Evolutionary conservation across 2,113 vertebrate genomes (phyloP).

Genomic region (Eurypyga helias): DNA sequence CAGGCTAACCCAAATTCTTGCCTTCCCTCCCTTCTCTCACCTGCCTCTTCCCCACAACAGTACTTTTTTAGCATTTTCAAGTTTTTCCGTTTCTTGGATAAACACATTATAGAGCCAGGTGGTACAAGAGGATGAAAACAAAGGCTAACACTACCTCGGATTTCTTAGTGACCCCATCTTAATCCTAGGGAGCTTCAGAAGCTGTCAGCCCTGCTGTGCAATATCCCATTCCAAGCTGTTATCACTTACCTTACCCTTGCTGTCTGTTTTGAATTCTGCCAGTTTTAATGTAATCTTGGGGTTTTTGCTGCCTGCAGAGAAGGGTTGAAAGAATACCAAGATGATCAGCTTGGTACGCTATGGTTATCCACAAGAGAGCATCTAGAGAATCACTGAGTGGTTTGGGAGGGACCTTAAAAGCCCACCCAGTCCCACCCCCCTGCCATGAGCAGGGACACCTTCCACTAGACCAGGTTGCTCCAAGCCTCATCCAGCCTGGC

Average conservation of each 20-base stretch:
- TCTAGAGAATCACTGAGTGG: background rate
- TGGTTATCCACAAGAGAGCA: background rate
- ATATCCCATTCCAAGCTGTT: background rate
- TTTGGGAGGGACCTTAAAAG: too few relatives aligned
- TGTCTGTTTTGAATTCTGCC: slow-evolving; percentile 88
- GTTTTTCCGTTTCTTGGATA: background rate
- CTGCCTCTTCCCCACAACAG: background rate
- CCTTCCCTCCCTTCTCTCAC: background rate
- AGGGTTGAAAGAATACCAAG: background rate
- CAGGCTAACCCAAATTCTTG: background rate
- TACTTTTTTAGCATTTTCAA: background rate
- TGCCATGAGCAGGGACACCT: too few relatives aligned
- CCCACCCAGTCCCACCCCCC: too few relatives aligned
- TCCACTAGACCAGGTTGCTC: too few relatives aligned
- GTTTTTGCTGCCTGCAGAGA: slow-evolving; percentile 91
- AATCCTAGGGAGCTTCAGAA: background rate
- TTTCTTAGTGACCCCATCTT: background rate
- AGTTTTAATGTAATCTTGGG: slow-evolving; percentile 92
- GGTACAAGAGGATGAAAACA: background rate
- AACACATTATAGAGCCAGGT: background rate
- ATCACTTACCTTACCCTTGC: slow-evolving; percentile 86
- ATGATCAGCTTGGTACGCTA: background rate
- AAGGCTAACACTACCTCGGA: background rate
- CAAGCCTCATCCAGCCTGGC: too few relatives aligned
- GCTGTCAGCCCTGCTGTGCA: background rate